Base-by-base conservation (phyloP, 2,113 vertebrate species). In the Sitta europaea region DNA sequence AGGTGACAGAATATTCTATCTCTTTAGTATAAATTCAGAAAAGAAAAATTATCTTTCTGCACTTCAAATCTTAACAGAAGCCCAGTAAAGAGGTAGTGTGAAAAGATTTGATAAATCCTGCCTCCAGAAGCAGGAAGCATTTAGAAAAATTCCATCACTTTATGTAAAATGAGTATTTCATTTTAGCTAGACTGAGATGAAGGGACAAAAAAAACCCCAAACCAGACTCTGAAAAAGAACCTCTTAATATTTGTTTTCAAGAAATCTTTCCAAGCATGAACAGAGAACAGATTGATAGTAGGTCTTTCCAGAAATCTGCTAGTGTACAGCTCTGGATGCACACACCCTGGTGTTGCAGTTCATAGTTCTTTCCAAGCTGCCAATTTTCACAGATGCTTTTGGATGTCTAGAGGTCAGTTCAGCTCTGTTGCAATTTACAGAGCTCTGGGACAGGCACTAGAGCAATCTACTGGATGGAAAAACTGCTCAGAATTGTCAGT, bases 21-120 rank as follows among this genome's bases (percentile, higher is more conserved):
- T 95, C 48, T 86, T 92, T 96, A 93, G 75, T 92, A 92, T 97
- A 97, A 97, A 96, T 95, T 97, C 92, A 93, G 92, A 89, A 96
- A 95, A 96, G 90, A 96, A 87, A 77, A 97, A 94, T 80, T 54
- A 51, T 63, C 67, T 84, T 90, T 88, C 86, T 86, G 61, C 53
- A 77, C 40, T 83, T 92, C 53, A 88, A 2, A 55, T 70, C 54
- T 95, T 90, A 83, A 73, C 24, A 80, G 61, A 59, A 91, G 10
- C 63, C n/a, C 53, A 74, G 17, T 55, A 93, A 80, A 59, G 40
- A 83, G 48, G 25, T 18, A 83, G 55, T 94, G 72, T 91, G 68
- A 88, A 95, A 79, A 71, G 40, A 67, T 76, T 67, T 92, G 82
- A 61, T 94, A 79, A 94, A 78, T 90, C 33, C 9, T 76, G 29